A percentile compares a stretch with the other conserved stretches of the same genome.
These are phyloP conservation scores for Pangasius djambal DNA, from an alignment of 2,797 vertebrate species.

Conservation along the genomic window DNA sequence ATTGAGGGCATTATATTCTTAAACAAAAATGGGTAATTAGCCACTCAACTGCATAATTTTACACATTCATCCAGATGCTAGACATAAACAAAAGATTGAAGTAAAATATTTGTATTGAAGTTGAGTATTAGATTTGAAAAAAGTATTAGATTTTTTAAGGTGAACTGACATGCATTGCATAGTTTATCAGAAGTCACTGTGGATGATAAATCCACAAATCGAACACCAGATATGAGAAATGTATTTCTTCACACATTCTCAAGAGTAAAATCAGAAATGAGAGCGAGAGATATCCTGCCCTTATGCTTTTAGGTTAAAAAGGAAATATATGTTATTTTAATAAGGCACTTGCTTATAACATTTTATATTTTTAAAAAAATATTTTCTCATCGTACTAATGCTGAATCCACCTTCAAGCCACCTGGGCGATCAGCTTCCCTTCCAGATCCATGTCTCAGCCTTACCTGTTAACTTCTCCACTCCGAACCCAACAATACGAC, in stretches of 20 bases:
- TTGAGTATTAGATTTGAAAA: not conserved
- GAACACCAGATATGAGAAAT: not conserved
- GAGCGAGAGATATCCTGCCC: not conserved
- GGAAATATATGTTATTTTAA: not conserved
- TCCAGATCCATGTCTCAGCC: not conserved
- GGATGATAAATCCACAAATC: not conserved
- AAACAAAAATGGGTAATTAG: conserved; percentile 5
- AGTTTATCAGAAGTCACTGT: not conserved
- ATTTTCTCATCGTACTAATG: not conserved
- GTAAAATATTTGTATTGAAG: not conserved
- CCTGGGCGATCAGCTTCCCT: conserved; percentile 26
- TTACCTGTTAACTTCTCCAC: not conserved
- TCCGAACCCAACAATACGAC: not conserved
- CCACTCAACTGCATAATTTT: not conserved
- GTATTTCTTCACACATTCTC: not conserved
- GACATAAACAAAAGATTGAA: conserved; percentile 3
- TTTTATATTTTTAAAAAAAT: not conserved
- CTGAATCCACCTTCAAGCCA: conserved; percentile 22
- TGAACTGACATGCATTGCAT: not conserved
- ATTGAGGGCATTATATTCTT: not conserved
- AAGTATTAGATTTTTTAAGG: too few relatives aligned
- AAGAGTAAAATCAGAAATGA: not conserved
- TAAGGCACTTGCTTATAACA: not conserved
- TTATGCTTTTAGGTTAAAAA: not conserved
- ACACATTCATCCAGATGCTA: not conserved